These are phyloP conservation scores for Pachycephus smyrnensis DNA, from an alignment of 2,888 invertebrate species.

Conservation along the genomic window DNA sequence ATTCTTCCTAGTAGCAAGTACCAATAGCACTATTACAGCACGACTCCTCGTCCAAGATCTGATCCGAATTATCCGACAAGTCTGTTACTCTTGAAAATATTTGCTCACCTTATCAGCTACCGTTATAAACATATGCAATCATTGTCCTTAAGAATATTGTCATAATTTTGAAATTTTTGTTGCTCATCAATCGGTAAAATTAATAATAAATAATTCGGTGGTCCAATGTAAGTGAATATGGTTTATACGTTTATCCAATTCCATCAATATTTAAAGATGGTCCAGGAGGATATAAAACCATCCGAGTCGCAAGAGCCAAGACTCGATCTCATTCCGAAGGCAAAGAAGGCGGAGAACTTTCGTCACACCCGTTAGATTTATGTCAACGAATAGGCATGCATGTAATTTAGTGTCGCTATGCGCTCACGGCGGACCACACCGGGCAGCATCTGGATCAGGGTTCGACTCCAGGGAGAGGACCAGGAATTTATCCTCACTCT, in stretches of 20 bases:
- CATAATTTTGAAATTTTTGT: too few relatives aligned
- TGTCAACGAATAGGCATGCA: slow-evolving; percentile 27
- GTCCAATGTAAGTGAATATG: neutral
- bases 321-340: slow-evolving; percentile 28
- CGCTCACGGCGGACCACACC: slow-evolving; percentile 18
- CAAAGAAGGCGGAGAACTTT: slow-evolving; percentile 28
- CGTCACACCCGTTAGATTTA: slow-evolving; percentile 38
- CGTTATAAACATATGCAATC: too few relatives aligned
- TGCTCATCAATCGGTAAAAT: too few relatives aligned
- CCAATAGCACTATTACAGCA: too few relatives aligned
- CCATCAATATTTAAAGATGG: slow-evolving; percentile 54
- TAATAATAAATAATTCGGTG: too few relatives aligned
- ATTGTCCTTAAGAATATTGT: too few relatives aligned
- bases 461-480: slow-evolving; percentile 16
- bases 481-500: slow-evolving; percentile 5
- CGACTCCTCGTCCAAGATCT: too few relatives aligned
- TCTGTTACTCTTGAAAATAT: slow-evolving; percentile 47
- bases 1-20: too few relatives aligned
- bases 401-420: slow-evolving; percentile 27
- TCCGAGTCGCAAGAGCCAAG: slow-evolving; percentile 24
- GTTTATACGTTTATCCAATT: slow-evolving; percentile 56
- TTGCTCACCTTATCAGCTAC: slow-evolving; percentile 50
- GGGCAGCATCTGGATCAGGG: slow-evolving; percentile 18
- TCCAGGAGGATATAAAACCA: neutral
- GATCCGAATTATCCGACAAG: too few relatives aligned